A percentile compares a stretch with the other conserved stretches of the same genome.
phyloP scores from a whole-genome alignment of 2,113 vertebrate species.

The Peromyscus maniculatus region DNA sequence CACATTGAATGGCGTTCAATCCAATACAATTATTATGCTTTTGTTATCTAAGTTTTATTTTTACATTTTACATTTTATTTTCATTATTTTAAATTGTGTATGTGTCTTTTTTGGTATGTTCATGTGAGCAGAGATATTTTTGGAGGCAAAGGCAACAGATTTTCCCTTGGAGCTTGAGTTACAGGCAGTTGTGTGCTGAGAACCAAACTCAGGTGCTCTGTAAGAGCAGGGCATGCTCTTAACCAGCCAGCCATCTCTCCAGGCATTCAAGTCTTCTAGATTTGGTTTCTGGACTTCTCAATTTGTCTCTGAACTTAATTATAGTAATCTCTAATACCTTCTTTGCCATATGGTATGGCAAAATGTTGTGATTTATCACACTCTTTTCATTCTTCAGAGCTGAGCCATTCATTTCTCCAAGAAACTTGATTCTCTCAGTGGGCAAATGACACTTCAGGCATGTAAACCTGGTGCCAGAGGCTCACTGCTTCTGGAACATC shows the following conservation, averaged over 20 bases:
- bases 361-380: background rate
- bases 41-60: background rate
- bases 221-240: background rate
- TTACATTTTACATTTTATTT: background rate
- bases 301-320: background rate
- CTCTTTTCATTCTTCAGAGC: background rate
- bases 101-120: background rate
- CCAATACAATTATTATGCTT: background rate
- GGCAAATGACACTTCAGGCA: background rate
- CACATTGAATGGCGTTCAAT: background rate
- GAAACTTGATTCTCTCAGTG: background rate
- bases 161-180: background rate
- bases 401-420: background rate
- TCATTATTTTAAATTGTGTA: background rate
- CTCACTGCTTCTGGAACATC: background rate
- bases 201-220: background rate
- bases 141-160: background rate
- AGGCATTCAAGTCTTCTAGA: background rate
- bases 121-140: background rate
- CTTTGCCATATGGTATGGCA: background rate
- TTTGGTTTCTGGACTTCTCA: background rate
- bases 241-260: background rate
- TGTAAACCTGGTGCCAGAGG: background rate
- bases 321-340: background rate
- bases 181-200: background rate